Conservation (phyloP, 2,888 invertebrate species). For the Piscicola geometra region DNA sequence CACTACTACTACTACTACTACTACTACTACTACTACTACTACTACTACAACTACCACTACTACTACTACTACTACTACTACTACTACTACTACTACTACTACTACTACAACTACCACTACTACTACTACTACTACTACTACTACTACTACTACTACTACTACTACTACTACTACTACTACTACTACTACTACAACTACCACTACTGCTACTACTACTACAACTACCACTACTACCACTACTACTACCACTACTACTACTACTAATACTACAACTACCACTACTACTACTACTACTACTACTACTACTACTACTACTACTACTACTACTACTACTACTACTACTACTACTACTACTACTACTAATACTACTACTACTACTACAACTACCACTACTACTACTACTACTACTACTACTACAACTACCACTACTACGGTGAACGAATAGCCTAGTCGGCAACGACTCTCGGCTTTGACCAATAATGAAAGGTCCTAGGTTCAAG, state of each 20-base stretch:
- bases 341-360: constrained; percentile 21
- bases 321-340: constrained; percentile 29
- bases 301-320: constrained; percentile 35
- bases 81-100: constrained; percentile 35
- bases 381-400: background rate
- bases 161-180: constrained; percentile 33
- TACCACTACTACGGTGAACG: constrained; percentile 20
- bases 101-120: constrained; percentile 34
- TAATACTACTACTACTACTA: constrained; percentile 2
- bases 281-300: constrained; percentile 30
- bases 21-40: constrained; percentile 32
- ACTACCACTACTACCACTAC: constrained; percentile 27
- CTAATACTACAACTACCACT: constrained; percentile 17
- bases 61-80: constrained; percentile 35
- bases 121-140: constrained; percentile 33
- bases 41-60: constrained; percentile 30
- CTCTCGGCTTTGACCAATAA: no score
- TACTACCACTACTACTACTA: constrained; percentile 12
- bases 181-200: constrained; percentile 33
- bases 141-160: constrained; percentile 34
- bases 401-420: background rate
- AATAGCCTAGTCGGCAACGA: no score
- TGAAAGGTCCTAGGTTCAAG: no score
- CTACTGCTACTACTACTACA: constrained; percentile 34
- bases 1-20: constrained; percentile 26